Percentiles rank a stretch among this genome's conserved stretches.
Conservation (phyloP, 2,797 vertebrate species). For the Somateria mollissima region DNA sequence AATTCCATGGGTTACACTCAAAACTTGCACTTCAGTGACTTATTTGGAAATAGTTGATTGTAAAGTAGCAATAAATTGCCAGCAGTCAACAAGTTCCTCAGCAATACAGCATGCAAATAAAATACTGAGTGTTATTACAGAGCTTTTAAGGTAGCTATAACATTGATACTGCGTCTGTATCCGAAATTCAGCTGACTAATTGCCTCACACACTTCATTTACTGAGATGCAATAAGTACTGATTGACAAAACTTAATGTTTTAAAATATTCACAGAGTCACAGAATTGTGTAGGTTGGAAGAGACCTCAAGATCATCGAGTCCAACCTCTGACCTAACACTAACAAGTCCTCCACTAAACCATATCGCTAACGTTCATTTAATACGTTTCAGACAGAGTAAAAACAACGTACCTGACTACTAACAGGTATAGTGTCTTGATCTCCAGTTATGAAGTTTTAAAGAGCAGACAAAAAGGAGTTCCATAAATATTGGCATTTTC, state of each 20-base stretch:
- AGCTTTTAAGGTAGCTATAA: constrained; percentile 28
- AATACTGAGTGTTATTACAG: constrained; percentile 23
- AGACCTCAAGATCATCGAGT: no score
- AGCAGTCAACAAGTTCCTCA: not conserved
- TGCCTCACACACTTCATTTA: constrained; percentile 42
- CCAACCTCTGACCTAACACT: no score
- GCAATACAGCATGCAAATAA: not conserved
- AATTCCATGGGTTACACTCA: not conserved
- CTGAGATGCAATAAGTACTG: not conserved
- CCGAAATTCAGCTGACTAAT: constrained; percentile 27
- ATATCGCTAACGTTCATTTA: not conserved
- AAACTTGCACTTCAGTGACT: not conserved
- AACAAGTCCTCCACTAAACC: no score
- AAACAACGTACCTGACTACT: accelerated
- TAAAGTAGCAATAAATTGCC: not conserved
- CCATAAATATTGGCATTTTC: not conserved
- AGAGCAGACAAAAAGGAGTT: not conserved
- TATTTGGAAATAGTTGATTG: not conserved
- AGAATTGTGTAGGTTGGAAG: no score
- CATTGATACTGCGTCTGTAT: not conserved
- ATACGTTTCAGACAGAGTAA: not conserved
- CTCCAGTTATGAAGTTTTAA: not conserved
- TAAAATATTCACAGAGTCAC: not conserved
- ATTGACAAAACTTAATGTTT: not conserved
- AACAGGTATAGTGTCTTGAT: not conserved